Percentiles rank a stretch among this genome's conserved stretches.
phyloP scores from a whole-genome alignment of 2,113 vertebrate genomes.

The Petrocephalus zakoni region DNA sequence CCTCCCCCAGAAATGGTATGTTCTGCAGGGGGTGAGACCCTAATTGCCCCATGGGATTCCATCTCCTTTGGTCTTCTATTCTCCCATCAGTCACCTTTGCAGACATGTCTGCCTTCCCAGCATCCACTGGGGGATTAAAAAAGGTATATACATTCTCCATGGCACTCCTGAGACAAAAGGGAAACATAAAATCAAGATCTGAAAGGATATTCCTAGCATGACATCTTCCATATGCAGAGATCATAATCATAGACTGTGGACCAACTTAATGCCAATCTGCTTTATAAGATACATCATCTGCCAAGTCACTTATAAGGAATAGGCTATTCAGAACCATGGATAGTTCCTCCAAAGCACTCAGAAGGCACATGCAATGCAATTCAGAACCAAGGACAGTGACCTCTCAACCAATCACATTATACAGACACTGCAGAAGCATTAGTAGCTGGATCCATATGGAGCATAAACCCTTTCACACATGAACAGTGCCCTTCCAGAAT shows the following conservation, averaged over 20 bases:
- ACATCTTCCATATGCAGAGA: not conserved
- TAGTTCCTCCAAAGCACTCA: not conserved
- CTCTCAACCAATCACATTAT: not conserved
- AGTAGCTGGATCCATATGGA: not conserved
- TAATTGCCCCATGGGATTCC: conserved; percentile 34
- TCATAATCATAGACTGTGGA: not conserved
- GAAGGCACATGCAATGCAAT: not conserved
- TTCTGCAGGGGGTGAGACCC: conserved; percentile 41
- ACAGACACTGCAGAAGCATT: not conserved
- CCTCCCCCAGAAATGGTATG: conserved; percentile 52
- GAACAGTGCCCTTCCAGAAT: not conserved
- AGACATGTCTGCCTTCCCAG: conserved; percentile 44
- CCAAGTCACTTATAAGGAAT: not conserved
- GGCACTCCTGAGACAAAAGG: conserved; percentile 40
- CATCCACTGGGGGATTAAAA: conserved; percentile 49
- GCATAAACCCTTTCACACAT: not conserved
- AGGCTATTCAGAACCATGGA: not conserved
- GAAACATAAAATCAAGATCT: not conserved
- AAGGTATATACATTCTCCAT: conserved; percentile 59
- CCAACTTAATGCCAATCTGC: not conserved
- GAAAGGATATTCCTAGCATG: not conserved
- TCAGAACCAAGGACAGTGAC: not conserved
- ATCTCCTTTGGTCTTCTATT: conserved; percentile 39
- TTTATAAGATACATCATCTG: not conserved
- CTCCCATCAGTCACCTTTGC: conserved; percentile 47